Evolutionary conservation across 92 coral and sea anemone genomes (phyloP).

Genomic region (Virgularia gustaviana): DNA sequence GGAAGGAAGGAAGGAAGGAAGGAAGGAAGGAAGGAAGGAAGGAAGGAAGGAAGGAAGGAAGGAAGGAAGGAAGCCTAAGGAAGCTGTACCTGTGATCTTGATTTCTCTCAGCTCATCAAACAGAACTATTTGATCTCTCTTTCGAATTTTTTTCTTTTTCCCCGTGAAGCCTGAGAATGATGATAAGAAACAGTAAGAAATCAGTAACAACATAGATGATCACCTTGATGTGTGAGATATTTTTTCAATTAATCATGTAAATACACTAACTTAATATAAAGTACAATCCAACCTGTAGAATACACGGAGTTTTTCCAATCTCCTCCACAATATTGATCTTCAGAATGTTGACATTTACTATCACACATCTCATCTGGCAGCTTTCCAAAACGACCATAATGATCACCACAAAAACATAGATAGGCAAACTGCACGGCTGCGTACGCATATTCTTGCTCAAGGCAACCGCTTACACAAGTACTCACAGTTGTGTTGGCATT

Average conservation of each 20-base stretch:
- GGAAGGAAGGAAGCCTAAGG: neutral
- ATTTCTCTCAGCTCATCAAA: slow-evolving; percentile 54
- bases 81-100: slow-evolving; percentile 4
- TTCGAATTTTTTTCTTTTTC: slow-evolving; percentile 41
- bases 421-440: slow-evolving; percentile 87
- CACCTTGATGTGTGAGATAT: neutral
- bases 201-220: neutral
- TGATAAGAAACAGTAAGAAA: neutral
- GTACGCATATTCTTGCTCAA: slow-evolving; percentile 70
- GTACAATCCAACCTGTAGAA: slow-evolving; percentile 60
- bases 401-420: slow-evolving; percentile 90
- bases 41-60: neutral
- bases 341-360: slow-evolving; percentile 57
- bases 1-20: slow-evolving; percentile 1
- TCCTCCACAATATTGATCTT: slow-evolving; percentile 80
- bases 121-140: slow-evolving; percentile 85
- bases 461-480: slow-evolving; percentile 73
- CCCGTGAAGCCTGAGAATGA: slow-evolving; percentile 67
- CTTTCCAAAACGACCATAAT: slow-evolving; percentile 76
- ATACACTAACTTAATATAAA: neutral
- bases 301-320: slow-evolving; percentile 89
- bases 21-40: slow-evolving; percentile 4
- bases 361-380: slow-evolving; percentile 78
- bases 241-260: neutral
- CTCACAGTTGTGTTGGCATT: slow-evolving; percentile 63